Conservation (phyloP, 2,888 invertebrate genomes). For the Standfussiana lucernea region DNA sequence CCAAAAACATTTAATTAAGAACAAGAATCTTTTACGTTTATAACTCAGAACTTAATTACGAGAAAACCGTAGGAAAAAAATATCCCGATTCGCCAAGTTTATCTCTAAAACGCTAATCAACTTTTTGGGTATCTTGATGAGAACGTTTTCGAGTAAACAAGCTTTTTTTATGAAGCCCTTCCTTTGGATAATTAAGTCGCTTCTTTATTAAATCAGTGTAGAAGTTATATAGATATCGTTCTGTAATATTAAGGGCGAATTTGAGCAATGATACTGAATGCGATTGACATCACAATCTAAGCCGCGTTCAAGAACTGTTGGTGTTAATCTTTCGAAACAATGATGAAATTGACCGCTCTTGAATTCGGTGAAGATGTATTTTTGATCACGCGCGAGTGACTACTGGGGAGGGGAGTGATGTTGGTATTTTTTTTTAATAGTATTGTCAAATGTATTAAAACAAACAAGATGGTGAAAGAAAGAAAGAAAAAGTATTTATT, state of each 20-base stretch:
- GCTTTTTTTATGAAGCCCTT: conserved; percentile 34
- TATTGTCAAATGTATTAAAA: too few relatives aligned
- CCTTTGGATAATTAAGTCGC: conserved; percentile 19
- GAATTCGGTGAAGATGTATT: neutral
- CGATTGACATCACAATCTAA: neutral
- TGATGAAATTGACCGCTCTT: neutral
- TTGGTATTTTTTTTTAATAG: too few relatives aligned
- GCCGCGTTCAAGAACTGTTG: neutral
- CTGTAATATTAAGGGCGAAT: neutral
- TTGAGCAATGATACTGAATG: neutral
- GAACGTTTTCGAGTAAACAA: conserved; percentile 41
- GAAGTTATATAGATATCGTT: neutral
- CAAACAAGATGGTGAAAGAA: too few relatives aligned
- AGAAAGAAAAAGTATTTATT: too few relatives aligned
- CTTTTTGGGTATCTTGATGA: conserved; percentile 37
- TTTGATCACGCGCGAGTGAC: too few relatives aligned
- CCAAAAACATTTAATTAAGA: conserved; percentile 22
- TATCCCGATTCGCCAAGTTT: conserved; percentile 25
- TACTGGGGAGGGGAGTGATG: too few relatives aligned
- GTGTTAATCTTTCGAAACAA: too few relatives aligned
- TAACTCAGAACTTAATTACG: conserved; percentile 35
- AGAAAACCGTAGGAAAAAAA: conserved; percentile 21
- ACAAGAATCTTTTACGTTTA: conserved; percentile 11
- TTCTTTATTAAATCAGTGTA: conserved; percentile 13
- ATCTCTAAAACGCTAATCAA: conserved; percentile 46